A percentile compares a stretch with the other conserved stretches of the same genome.
Evolutionary conservation across 2,113 vertebrate genomes (phyloP).

Genomic region (Abramis brama): DNA sequence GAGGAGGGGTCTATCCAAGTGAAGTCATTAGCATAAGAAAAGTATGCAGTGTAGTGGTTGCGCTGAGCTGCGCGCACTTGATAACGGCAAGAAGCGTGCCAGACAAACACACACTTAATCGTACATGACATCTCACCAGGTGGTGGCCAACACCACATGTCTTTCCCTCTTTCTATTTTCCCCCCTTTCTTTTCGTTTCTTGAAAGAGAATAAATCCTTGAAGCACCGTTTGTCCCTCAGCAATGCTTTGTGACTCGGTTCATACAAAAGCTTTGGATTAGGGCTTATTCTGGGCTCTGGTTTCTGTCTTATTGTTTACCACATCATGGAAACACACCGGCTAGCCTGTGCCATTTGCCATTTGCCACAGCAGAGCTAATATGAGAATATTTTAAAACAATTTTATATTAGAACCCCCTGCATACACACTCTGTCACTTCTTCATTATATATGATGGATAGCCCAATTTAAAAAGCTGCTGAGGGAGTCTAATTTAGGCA

Average conservation of each 20-base stretch:
- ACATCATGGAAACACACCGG: conserved; percentile 33
- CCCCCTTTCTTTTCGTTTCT: conserved; percentile 29
- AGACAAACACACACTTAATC: conserved; percentile 62
- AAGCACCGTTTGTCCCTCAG: conserved; percentile 28
- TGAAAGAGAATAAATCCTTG: conserved; percentile 38
- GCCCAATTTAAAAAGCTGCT: conserved; percentile 86
- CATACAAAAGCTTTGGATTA: conserved; percentile 30
- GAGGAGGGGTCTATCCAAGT: conserved; percentile 23
- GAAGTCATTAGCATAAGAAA: conserved; percentile 60
- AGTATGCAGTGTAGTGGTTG: conserved; percentile 51
- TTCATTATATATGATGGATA: conserved; percentile 93
- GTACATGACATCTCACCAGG: conserved; percentile 62
- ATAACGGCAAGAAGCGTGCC: conserved; percentile 58
- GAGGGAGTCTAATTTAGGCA: conserved; percentile 91
- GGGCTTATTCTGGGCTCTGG: not conserved
- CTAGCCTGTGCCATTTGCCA: not conserved
- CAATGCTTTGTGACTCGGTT: conserved; percentile 27
- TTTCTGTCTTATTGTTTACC: conserved; percentile 39
- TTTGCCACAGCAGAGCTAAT: conserved; percentile 29
- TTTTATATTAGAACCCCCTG: conserved; percentile 56
- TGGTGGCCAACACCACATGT: conserved; percentile 55
- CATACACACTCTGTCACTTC: conserved; percentile 56
- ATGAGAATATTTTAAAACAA: conserved; percentile 54
- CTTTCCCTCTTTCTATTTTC: conserved; percentile 34
- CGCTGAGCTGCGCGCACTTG: conserved; percentile 50